Conservation (phyloP, 2,797 vertebrate genomes). For the Harpagifer antarcticus region DNA sequence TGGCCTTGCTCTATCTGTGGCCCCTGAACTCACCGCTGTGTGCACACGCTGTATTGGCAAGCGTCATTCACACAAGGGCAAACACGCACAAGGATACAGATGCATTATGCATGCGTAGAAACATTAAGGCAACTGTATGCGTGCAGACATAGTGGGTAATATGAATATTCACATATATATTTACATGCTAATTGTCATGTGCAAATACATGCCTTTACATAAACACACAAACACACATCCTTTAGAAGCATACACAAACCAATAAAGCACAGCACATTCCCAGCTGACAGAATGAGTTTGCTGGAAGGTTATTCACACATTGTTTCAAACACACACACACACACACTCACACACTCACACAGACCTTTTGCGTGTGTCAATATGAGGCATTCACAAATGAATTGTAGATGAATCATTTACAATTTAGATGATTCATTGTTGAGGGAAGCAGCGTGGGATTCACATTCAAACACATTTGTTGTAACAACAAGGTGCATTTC, state of each 20-base stretch:
- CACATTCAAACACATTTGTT: slow-evolving; percentile 11
- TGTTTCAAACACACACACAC: slow-evolving; percentile 1
- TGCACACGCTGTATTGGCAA: slow-evolving; percentile 30
- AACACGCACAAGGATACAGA: slow-evolving; percentile 44
- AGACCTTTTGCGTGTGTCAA: slow-evolving; percentile 24
- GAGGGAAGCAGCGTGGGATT: slow-evolving; percentile 20
- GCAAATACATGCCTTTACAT: slow-evolving; percentile 17
- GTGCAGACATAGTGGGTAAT: slow-evolving; percentile 16
- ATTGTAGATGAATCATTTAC: slow-evolving; percentile 46
- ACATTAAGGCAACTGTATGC: slow-evolving; percentile 30
- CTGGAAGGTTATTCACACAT: slow-evolving; percentile 21
- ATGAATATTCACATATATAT: slow-evolving; percentile 62
- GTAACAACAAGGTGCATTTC: slow-evolving; percentile 18
- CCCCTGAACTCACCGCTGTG: slow-evolving; percentile 40
- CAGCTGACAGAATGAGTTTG: slow-evolving; percentile 8
- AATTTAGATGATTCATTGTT: slow-evolving; percentile 45
- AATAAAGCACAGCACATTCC: slow-evolving; percentile 21
- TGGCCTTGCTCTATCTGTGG: slow-evolving; percentile 46
- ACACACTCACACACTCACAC: too few species aligned
- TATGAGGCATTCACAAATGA: slow-evolving; percentile 27
- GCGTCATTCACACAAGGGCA: slow-evolving; percentile 62
- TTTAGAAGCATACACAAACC: slow-evolving; percentile 16
- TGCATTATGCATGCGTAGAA: slow-evolving; percentile 44
- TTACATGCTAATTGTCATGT: slow-evolving; percentile 38
- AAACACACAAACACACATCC: slow-evolving; percentile 7